Evolutionary conservation across 2,797 vertebrate species (phyloP).

Genomic region (Sphenodon punctatus): DNA sequence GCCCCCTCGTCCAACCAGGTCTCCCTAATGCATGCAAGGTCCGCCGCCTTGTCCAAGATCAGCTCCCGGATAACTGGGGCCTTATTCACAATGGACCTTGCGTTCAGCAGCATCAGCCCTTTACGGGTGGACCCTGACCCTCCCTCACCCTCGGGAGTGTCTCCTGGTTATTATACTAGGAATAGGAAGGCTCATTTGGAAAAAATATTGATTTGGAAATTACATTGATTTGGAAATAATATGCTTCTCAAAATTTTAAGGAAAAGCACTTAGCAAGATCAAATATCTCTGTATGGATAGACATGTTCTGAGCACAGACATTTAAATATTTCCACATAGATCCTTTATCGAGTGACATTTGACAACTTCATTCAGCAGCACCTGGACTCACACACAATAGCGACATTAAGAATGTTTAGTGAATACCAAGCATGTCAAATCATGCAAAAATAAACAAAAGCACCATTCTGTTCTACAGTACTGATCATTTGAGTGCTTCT

Average conservation of each 20-base stretch:
- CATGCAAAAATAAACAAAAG: background rate
- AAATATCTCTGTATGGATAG: fast-evolving
- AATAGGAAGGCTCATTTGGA: no score
- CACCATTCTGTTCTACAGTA: background rate
- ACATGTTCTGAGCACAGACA: background rate
- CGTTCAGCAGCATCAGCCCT: no score
- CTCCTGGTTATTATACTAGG: no score
- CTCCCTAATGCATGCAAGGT: no score
- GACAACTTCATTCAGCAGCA: background rate
- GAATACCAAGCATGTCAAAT: background rate
- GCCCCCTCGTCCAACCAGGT: no score
- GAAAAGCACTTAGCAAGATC: background rate
- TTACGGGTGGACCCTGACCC: no score
- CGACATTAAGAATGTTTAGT: background rate
- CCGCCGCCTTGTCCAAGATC: no score
- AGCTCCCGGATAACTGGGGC: no score
- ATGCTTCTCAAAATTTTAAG: background rate
- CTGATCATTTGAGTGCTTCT: background rate
- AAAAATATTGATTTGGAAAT: no score
- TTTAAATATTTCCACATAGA: fast-evolving
- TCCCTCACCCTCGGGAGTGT: no score
- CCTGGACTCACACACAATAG: background rate
- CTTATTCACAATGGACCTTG: no score
- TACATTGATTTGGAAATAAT: background rate
- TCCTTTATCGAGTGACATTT: background rate